Conservation (phyloP, 2,797 vertebrate genomes). For the Myoxocephalus aenaeus region DNA sequence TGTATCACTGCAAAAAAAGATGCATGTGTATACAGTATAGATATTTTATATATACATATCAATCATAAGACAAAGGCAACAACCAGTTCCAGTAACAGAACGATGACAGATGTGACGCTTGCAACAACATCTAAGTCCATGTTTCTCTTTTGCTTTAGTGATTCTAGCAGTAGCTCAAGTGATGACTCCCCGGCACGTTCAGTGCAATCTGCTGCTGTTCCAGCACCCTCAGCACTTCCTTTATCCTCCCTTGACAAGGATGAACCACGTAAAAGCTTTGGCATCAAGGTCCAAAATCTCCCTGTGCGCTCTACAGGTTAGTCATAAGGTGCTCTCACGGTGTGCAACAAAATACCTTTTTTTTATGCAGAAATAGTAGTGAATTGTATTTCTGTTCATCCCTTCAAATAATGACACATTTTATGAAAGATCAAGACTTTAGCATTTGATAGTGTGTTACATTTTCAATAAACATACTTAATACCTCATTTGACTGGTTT, state of each 20-base stretch:
- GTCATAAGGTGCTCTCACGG: slow-evolving; percentile 14
- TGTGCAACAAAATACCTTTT: slow-evolving; percentile 1
- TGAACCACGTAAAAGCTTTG: slow-evolving; percentile 98
- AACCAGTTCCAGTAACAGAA: neutral
- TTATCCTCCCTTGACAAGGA: slow-evolving; percentile 95
- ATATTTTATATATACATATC: neutral
- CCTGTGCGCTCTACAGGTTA: slow-evolving; percentile 98
- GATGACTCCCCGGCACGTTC: slow-evolving; percentile 96
- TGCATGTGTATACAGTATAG: neutral
- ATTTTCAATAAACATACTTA: neutral
- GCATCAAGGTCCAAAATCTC: slow-evolving; percentile 99
- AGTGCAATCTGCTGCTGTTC: slow-evolving; percentile 96
- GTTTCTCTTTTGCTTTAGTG: slow-evolving; percentile 82
- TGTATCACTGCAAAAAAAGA: slow-evolving; percentile 15
- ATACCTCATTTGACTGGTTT: slow-evolving; percentile 33
- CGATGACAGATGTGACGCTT: neutral
- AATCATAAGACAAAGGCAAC: no score
- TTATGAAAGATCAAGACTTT: neutral
- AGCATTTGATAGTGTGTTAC: neutral
- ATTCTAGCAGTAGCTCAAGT: slow-evolving; percentile 98
- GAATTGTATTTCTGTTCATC: neutral
- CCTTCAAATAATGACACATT: neutral
- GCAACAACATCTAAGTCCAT: slow-evolving; percentile 19
- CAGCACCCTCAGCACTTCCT: slow-evolving; percentile 92
- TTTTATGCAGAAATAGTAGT: neutral